Evolutionary conservation across 2,888 invertebrate species (phyloP).

Genomic region (Galeruca laticollis): DNA sequence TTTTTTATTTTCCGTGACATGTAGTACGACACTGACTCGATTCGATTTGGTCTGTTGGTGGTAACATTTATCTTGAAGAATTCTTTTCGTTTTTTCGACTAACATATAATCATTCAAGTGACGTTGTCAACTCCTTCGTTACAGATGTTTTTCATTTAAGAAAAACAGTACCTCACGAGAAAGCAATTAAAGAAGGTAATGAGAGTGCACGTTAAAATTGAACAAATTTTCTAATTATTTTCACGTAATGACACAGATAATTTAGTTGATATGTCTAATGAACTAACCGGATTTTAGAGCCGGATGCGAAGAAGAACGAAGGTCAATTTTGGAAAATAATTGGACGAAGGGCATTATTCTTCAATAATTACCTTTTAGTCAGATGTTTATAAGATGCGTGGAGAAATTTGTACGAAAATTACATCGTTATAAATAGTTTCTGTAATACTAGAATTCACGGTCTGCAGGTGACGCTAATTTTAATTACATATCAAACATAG

Average conservation of each 20-base stretch:
- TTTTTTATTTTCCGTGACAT: neutral
- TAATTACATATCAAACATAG: conserved; percentile 1
- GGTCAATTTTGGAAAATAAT: conserved; percentile 3
- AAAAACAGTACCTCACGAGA: conserved; percentile 32
- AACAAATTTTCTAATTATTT: conserved; percentile 40
- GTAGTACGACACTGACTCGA: neutral
- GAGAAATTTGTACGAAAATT: neutral
- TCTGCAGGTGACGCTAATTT: conserved; percentile 9
- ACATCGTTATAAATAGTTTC: neutral
- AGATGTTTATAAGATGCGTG: neutral
- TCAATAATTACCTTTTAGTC: neutral
- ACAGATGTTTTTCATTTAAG: conserved; percentile 32
- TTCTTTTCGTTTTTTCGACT: neutral
- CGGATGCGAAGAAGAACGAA: conserved; percentile 3
- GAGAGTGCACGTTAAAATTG: conserved; percentile 33
- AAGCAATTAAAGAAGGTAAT: conserved; percentile 38
- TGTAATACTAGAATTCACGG: neutral
- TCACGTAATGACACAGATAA: conserved; percentile 30
- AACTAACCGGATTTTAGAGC: conserved; percentile 15
- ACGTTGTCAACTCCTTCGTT: conserved; percentile 28
- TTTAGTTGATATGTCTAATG: conserved; percentile 24
- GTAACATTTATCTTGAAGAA: neutral
- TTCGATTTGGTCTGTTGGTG: conserved; percentile 9
- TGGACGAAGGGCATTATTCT: neutral
- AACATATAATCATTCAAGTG: conserved; percentile 16